Conservation (phyloP, 2,888 invertebrate species). For the Calliphora vomitoria region DNA sequence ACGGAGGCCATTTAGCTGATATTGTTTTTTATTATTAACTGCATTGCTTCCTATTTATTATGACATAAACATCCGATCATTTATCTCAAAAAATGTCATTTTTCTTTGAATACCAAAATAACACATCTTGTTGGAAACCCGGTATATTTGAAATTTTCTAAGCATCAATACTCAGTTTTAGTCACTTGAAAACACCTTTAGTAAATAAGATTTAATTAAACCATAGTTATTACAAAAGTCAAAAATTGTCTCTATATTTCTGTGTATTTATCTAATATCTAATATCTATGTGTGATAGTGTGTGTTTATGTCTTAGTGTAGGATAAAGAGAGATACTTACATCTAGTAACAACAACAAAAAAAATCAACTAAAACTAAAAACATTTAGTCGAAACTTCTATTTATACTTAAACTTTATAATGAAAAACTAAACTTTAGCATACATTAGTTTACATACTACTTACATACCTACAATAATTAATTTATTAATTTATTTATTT, state of each 20-base stretch:
- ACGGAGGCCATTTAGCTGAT: too few species aligned
- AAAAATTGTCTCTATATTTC: slow-evolving; percentile 52
- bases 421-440: not conserved
- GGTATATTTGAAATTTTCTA: too few species aligned
- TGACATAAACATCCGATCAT: too few species aligned
- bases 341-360: slow-evolving; percentile 19
- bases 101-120: too few species aligned
- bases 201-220: slow-evolving; percentile 57
- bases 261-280: slow-evolving; percentile 58
- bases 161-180: too few species aligned
- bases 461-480: not conserved
- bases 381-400: not conserved
- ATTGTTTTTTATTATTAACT: too few species aligned
- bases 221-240: slow-evolving; percentile 9
- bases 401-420: slow-evolving; percentile 1
- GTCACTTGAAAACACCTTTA: slow-evolving; percentile 10
- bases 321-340: slow-evolving; percentile 56
- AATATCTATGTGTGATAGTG: slow-evolving; percentile 57
- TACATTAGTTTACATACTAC: slow-evolving; percentile 39
- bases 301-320: slow-evolving; percentile 63
- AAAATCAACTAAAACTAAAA: slow-evolving; percentile 23
- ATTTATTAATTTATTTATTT: not conserved
- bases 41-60: too few species aligned
- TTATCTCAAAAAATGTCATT: too few species aligned
- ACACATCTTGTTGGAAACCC: too few species aligned